Percentiles rank a stretch among this genome's conserved stretches.
phyloP scores from a whole-genome alignment of 2,888 invertebrate genomes.

The Thymelicus sylvestris region DNA sequence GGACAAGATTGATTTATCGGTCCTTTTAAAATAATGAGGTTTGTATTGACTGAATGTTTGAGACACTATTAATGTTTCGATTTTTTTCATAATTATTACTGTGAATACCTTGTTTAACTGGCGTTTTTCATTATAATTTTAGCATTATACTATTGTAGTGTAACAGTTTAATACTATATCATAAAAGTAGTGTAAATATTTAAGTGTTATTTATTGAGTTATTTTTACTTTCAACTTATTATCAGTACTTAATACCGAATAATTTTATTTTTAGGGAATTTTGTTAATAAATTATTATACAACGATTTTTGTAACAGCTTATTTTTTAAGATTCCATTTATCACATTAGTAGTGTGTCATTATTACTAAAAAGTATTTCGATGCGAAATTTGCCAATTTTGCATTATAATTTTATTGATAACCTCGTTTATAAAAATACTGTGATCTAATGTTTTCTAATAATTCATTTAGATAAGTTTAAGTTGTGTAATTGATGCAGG shows the following conservation, averaged over 20 bases:
- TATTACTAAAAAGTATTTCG: background rate
- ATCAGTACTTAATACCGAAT: slow-evolving; percentile 24
- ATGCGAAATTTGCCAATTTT: slow-evolving; percentile 2
- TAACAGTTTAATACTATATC: background rate
- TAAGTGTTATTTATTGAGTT: slow-evolving; percentile 31
- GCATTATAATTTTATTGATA: background rate
- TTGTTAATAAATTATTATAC: background rate
- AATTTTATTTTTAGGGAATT: slow-evolving; percentile 9
- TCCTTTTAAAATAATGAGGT: too few species aligned
- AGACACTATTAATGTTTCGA: too few species aligned
- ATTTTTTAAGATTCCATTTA: slow-evolving; percentile 2
- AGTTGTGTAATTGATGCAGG: slow-evolving; percentile 2
- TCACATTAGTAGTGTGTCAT: background rate
- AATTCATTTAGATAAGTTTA: slow-evolving; percentile 24
- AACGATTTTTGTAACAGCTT: background rate
- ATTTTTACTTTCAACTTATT: slow-evolving; percentile 21
- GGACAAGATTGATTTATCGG: background rate
- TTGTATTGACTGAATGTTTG: too few species aligned
- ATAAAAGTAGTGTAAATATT: slow-evolving; percentile 24
- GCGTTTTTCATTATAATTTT: slow-evolving; percentile 5
- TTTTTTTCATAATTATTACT: background rate
- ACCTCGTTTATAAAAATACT: slow-evolving; percentile 8
- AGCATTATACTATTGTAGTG: background rate
- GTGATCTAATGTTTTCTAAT: slow-evolving; percentile 15
- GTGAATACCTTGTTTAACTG: background rate